Evolutionary conservation across 1,140 invertebrate species (phyloP), one percentile per base, ranked within the genome.

Genomic region (Hycleus phaleratus): DNA sequence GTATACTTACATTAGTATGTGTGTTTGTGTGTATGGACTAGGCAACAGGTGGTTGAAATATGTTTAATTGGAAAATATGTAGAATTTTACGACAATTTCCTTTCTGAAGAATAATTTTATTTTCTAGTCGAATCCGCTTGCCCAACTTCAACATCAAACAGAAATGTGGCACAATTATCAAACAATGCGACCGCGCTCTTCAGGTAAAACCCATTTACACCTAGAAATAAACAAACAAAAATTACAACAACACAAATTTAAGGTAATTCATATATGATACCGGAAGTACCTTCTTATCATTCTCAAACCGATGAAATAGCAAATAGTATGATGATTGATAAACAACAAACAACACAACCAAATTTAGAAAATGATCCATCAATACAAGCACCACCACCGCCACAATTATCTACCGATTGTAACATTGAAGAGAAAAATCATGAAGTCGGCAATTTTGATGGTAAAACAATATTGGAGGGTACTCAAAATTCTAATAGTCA

Each of bases 131-230:
- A 66, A 67, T 49, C 63, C 64, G 6, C 40, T 69, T 47, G 55
- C 59, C 4, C 63, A 68, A 51, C 44, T 68, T 24, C 67, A 69
- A 44, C 66, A 67, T 39, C 68, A 66, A 39, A 54, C 68, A 7
- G 68, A 69, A 25, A 64, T 69, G 59, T 69, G 68, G 68, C 61
- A 63, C 26, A 59, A 62, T 8, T 68, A 66, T 49, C 64, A 64
- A 42, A 57, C 59, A 8, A 59, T 68, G 56, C 56, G 62, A 44
- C 61, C 62, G 6, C 60, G 54, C 10, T 49, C 63, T 25, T 59
- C 60, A 40, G 65, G 65, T 66, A 56, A 53, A 18, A 24, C 40
- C 38, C 25, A 32, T 5, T 32, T 32, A 32, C 7, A 32, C 32
- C 47, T 38, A 8, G 9, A 10, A 40, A 49, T 12, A 56, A 56